Base-by-base conservation (phyloP, 2,797 vertebrate species). In the Amniataba percoides region DNA sequence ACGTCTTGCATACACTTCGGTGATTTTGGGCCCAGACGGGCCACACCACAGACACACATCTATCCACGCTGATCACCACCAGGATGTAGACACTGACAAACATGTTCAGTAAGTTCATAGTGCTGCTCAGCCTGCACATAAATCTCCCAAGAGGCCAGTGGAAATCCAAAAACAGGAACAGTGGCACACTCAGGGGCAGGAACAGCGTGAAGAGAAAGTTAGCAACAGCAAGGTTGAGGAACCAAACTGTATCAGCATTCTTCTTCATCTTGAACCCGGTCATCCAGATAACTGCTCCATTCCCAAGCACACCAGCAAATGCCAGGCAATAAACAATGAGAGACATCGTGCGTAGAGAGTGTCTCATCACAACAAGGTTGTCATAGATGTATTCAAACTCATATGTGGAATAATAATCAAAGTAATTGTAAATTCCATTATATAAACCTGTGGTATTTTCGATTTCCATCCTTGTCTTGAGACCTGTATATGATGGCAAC, bases 121-220 rank as follows among this genome's bases (percentile, higher is more conserved):
- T 93, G 85, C 93, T 96, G 92, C 96, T 96, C 43, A 97, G 71
- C 69, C 96, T 97, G 90, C 96, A 97, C 92, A 97, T 94, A 49
- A 97, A 95, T 46, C 89, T 95, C 10, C 97, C 96, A 7, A 97
- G 97, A 0, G 95, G 95, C 97, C 97, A 97, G 83, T 97, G 95
- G 83, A 97, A 97, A 60, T 82, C 91, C 90, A 96, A 88, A 18
- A 95, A 95, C 0, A 92, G 92, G 90, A 97, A 96, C 3, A 36
- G 6, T 36, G 88, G 75, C 1, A 97, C 95, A 55, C 94, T 96
- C 19, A 97, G 90, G 0, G 97, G 96, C 59, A 97, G 92, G 77
- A 96, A 96, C 1, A 95, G 95, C 0, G 96, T 96, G 89, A 97
- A 97, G 77, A 97, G 94, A 84, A 97, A 97, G 87, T 97, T 96